These are phyloP conservation scores for Python bivittatus DNA, from an alignment of 2,113 vertebrate genomes.

Conservation along the genomic window DNA sequence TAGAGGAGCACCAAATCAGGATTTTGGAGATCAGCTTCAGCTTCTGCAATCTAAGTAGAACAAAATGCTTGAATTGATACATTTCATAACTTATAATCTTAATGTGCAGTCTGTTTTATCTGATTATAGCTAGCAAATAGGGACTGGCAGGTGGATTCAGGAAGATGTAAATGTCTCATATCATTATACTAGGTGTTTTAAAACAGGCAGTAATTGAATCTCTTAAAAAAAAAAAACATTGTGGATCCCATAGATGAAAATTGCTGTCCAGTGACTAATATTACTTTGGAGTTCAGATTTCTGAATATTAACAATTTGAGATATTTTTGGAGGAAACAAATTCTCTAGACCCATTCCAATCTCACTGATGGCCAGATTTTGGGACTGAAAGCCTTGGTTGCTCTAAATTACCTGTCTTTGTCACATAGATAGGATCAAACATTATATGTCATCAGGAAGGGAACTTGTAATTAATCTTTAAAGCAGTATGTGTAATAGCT, in stretches of 20 bases:
- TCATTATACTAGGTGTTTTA: neutral
- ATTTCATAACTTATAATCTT: neutral
- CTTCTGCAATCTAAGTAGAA: neutral
- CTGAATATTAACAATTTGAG: neutral
- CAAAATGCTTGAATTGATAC: neutral
- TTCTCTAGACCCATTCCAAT: no score
- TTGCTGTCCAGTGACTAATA: neutral
- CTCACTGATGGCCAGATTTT: no score
- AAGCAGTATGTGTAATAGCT: no score
- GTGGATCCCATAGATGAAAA: neutral
- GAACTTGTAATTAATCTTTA: no score
- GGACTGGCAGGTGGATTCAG: neutral
- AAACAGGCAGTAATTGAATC: neutral
- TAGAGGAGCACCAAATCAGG: no score
- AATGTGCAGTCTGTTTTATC: neutral
- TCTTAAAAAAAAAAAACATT: neutral
- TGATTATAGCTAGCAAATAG: neutral
- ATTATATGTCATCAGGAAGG: no score
- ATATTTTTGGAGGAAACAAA: neutral
- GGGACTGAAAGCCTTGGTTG: no score
- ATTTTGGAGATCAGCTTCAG: no score
- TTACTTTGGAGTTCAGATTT: neutral
- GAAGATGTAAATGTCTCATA: neutral
- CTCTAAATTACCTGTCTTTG: no score
- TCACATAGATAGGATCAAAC: no score